These are phyloP conservation scores for Drosophila leonis DNA, from an alignment of 2,888 invertebrate species.

Conservation along the genomic window DNA sequence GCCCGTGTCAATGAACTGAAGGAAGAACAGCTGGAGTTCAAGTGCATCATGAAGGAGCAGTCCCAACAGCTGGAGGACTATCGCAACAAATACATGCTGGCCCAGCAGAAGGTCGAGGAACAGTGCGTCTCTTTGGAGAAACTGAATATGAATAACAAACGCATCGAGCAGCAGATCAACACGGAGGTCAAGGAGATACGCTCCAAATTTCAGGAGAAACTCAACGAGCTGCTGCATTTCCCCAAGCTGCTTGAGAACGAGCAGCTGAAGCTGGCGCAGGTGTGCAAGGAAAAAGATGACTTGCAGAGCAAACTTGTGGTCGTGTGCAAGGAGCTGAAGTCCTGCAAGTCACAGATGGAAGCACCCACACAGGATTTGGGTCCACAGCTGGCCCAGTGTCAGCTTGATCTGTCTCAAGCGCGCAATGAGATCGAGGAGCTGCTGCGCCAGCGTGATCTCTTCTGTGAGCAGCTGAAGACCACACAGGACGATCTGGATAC, in stretches of 20 bases:
- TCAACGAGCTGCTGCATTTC: slow-evolving; percentile 83
- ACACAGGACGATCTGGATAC: slow-evolving; percentile 83
- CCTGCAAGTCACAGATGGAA: slow-evolving; percentile 66
- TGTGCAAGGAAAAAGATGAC: slow-evolving; percentile 82
- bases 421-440: slow-evolving; percentile 77
- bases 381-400: slow-evolving; percentile 73
- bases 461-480: slow-evolving; percentile 81
- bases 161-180: slow-evolving; percentile 84
- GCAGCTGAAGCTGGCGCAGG: slow-evolving; percentile 80
- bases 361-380: slow-evolving; percentile 66
- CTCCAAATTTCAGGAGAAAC: slow-evolving; percentile 84
- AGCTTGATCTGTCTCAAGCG: slow-evolving; percentile 73
- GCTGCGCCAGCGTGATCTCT: slow-evolving; percentile 78
- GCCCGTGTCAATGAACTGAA: slow-evolving; percentile 80
- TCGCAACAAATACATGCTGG: slow-evolving; percentile 83
- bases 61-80: slow-evolving; percentile 84
- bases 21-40: slow-evolving; percentile 84
- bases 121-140: slow-evolving; percentile 83
- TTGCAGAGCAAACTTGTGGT: slow-evolving; percentile 82
- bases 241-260: slow-evolving; percentile 84
- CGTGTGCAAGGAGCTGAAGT: slow-evolving; percentile 83
- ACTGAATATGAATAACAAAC: slow-evolving; percentile 83
- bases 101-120: slow-evolving; percentile 84
- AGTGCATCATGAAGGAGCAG: slow-evolving; percentile 84
- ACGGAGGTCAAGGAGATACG: slow-evolving; percentile 84